Conservation (phyloP, 1,140 invertebrate species). For the Ips nitidus region DNA sequence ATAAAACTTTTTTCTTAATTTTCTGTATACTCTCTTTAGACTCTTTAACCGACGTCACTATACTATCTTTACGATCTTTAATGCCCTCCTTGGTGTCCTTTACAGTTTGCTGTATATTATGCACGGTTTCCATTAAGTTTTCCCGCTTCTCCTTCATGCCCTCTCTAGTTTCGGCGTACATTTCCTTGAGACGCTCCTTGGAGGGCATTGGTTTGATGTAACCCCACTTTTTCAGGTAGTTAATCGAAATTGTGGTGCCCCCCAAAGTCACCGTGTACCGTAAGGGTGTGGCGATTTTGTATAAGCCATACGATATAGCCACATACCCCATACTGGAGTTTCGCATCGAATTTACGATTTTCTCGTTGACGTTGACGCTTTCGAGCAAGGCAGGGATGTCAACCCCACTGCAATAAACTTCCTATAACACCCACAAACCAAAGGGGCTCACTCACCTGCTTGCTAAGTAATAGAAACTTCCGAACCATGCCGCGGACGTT, state of each 20-base stretch:
- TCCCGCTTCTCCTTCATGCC: slow-evolving; percentile 51
- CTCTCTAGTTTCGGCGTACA: slow-evolving; percentile 60
- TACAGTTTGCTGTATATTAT: slow-evolving; percentile 36
- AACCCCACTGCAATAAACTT: slow-evolving; percentile 81
- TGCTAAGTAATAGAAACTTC: slow-evolving; percentile 82
- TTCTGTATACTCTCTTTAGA: slow-evolving; percentile 28
- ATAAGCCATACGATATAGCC: slow-evolving; percentile 85
- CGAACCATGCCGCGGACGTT: slow-evolving; percentile 84
- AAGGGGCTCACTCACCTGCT: slow-evolving; percentile 79
- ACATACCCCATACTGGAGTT: slow-evolving; percentile 82
- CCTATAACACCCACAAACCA: too few species aligned
- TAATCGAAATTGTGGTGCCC: slow-evolving; percentile 72
- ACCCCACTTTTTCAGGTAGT: slow-evolving; percentile 65
- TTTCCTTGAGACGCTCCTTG: slow-evolving; percentile 61
- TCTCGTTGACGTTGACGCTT: slow-evolving; percentile 72
- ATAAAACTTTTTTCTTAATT: slow-evolving; percentile 25
- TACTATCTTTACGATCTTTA: slow-evolving; percentile 39
- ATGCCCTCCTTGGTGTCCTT: slow-evolving; percentile 41
- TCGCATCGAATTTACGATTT: slow-evolving; percentile 70
- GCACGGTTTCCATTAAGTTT: slow-evolving; percentile 52
- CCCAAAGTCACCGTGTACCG: slow-evolving; percentile 88
- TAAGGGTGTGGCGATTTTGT: slow-evolving; percentile 87
- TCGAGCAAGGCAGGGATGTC: slow-evolving; percentile 81
- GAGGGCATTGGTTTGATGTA: slow-evolving; percentile 70
- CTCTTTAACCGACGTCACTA: slow-evolving; percentile 34